Evolutionary conservation across 1,140 invertebrate species (phyloP).

Genomic region (Argopecten irradians): DNA sequence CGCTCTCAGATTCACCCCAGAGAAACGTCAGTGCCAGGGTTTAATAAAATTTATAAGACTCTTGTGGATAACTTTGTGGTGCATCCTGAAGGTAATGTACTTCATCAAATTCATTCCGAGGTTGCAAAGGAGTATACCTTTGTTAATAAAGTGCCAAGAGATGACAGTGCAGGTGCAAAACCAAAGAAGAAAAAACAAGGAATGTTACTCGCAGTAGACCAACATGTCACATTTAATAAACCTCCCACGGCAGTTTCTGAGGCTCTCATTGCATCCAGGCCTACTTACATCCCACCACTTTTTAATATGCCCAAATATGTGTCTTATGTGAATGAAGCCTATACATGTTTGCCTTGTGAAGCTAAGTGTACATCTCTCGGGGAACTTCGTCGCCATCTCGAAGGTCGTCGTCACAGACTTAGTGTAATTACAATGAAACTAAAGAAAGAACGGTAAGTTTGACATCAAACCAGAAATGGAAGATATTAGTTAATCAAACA

Average conservation of each 20-base stretch:
- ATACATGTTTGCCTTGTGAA: conserved; percentile 41
- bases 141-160: neutral
- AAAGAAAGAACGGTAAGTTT: conserved; percentile 46
- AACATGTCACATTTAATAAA: conserved; percentile 51
- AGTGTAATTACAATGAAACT: conserved; percentile 47
- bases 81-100: conserved; percentile 35
- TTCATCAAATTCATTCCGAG: conserved; percentile 28
- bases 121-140: conserved; percentile 26
- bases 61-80: conserved; percentile 40
- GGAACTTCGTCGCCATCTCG: conserved; percentile 48
- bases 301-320: conserved; percentile 34
- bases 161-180: conserved; percentile 21
- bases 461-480: too few relatives aligned
- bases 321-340: conserved; percentile 3
- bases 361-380: conserved; percentile 50
- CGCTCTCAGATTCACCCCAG: conserved; percentile 31
- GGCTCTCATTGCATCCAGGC: neutral
- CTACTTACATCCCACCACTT: neutral
- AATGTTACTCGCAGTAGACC: conserved; percentile 46
- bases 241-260: neutral
- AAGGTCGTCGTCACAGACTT: conserved; percentile 52
- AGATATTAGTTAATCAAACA: too few relatives aligned
- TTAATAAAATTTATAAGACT: conserved; percentile 39
- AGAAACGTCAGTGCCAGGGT: conserved; percentile 24
- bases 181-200: conserved; percentile 25